Conservation (phyloP, 2,797 vertebrate genomes). For the Macroramphosus scolopax region DNA sequence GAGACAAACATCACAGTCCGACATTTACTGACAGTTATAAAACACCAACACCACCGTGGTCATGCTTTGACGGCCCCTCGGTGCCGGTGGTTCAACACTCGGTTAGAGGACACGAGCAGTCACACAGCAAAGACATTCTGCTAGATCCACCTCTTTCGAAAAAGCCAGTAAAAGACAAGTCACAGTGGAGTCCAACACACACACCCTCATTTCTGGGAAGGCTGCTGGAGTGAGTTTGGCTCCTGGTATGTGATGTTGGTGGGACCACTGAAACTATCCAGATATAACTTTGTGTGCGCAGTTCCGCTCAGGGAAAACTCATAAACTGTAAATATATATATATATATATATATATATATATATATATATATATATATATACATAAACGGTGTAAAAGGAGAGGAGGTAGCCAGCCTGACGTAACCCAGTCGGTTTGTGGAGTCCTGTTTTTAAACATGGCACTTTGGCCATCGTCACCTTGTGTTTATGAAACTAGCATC, state of each 20-base stretch:
- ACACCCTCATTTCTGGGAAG: slow-evolving; percentile 74
- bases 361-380: too few relatives aligned
- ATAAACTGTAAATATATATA: too few relatives aligned
- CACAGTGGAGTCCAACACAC: slow-evolving; percentile 58
- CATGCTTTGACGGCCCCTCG: slow-evolving; percentile 8
- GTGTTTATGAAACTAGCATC: too few relatives aligned
- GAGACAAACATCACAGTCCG: slow-evolving; percentile 10
- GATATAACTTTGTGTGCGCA: slow-evolving; percentile 49
- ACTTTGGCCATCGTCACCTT: too few relatives aligned
- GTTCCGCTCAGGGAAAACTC: slow-evolving; percentile 46
- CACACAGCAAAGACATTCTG: slow-evolving; percentile 15
- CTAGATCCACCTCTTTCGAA: slow-evolving; percentile 56
- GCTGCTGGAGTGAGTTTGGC: slow-evolving; percentile 62
- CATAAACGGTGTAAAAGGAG: neutral
- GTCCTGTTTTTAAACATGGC: too few relatives aligned
- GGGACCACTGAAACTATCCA: slow-evolving; percentile 62
- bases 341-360: too few relatives aligned
- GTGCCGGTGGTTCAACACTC: neutral
- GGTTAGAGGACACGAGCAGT: slow-evolving; percentile 35
- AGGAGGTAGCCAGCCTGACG: neutral
- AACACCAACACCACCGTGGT: neutral
- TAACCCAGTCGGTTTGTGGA: too few relatives aligned
- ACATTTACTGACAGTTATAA: too few relatives aligned
- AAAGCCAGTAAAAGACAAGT: slow-evolving; percentile 51
- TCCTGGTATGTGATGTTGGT: slow-evolving; percentile 65